Evolutionary conservation across 2,888 invertebrate species (phyloP).

Genomic region (Mythimna vitellina): DNA sequence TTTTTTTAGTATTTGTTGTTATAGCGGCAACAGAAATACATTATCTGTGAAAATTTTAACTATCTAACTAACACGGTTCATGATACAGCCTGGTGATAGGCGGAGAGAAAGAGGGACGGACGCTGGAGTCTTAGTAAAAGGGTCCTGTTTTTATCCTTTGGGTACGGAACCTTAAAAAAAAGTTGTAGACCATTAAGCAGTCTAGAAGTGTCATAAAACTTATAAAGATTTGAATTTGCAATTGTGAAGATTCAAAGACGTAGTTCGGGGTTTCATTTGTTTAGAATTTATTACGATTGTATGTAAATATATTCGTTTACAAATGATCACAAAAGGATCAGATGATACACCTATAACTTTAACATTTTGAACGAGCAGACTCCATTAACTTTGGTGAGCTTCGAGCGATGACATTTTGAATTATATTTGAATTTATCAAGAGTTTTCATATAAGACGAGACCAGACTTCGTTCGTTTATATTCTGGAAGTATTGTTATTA

Average conservation of each 20-base stretch:
- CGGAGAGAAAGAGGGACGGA: too few relatives aligned
- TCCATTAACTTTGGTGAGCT: constrained; percentile 40
- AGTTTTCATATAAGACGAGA: constrained; percentile 1
- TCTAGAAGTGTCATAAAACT: constrained; percentile 33
- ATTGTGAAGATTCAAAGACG: constrained; percentile 51
- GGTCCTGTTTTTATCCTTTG: too few relatives aligned
- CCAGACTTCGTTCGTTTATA: background rate
- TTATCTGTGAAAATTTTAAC: too few relatives aligned
- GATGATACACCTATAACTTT: constrained; percentile 49
- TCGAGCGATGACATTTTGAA: constrained; percentile 53
- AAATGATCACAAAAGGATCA: constrained; percentile 60
- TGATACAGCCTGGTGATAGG: too few relatives aligned
- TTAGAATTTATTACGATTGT: constrained; percentile 57
- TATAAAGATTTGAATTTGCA: constrained; percentile 56
- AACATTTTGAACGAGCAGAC: constrained; percentile 38
- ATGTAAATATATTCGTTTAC: constrained; percentile 64
- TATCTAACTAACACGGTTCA: too few relatives aligned
- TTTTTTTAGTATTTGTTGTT: too few relatives aligned
- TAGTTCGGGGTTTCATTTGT: constrained; percentile 35
- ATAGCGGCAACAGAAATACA: too few relatives aligned
- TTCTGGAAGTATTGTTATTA: background rate
- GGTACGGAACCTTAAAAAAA: background rate
- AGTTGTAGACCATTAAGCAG: constrained; percentile 32
- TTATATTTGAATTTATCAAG: constrained; percentile 58
- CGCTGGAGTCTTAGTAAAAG: too few relatives aligned